Evolutionary conservation across 1,140 invertebrate genomes (phyloP).

Genomic region (Seison nebaliae): DNA sequence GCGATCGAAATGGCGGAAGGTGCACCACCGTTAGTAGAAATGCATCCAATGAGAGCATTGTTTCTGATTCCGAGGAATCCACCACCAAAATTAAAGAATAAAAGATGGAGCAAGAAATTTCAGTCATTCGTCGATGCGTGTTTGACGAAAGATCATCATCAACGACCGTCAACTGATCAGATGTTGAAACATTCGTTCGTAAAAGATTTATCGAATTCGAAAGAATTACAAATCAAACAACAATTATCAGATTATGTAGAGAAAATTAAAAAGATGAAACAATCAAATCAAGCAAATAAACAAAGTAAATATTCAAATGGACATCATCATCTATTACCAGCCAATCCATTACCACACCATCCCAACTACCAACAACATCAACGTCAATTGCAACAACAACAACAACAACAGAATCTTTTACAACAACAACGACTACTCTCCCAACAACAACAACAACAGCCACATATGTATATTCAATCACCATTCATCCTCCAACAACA

Average conservation of each 20-base stretch:
- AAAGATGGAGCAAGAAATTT: conserved; percentile 33
- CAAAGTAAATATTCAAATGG: too few species aligned
- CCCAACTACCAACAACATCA: background rate
- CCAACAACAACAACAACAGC: too few species aligned
- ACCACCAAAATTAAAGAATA: conserved; percentile 77
- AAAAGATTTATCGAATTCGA: conserved; percentile 80
- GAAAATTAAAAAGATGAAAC: conserved; percentile 31
- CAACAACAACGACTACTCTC: conserved; percentile 47
- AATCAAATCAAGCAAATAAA: background rate
- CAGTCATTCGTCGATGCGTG: conserved; percentile 50
- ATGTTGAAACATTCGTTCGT: conserved; percentile 89
- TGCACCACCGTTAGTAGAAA: conserved; percentile 66
- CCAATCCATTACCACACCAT: background rate
- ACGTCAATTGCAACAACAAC: conserved; percentile 4
- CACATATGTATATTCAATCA: too few species aligned
- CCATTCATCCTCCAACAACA: too few species aligned
- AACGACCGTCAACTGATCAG: conserved; percentile 86
- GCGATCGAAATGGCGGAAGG: conserved; percentile 99
- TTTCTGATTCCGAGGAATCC: conserved; percentile 93
- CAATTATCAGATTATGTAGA: conserved; percentile 98
- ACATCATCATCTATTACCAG: too few species aligned
- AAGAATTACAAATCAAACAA: conserved; percentile 81
- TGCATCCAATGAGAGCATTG: conserved; percentile 93
- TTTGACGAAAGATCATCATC: conserved; percentile 85
- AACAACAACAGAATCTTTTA: conserved; percentile 3